Base-by-base conservation (phyloP, 2,888 invertebrate species). In the Silvanus unidentatus region DNA sequence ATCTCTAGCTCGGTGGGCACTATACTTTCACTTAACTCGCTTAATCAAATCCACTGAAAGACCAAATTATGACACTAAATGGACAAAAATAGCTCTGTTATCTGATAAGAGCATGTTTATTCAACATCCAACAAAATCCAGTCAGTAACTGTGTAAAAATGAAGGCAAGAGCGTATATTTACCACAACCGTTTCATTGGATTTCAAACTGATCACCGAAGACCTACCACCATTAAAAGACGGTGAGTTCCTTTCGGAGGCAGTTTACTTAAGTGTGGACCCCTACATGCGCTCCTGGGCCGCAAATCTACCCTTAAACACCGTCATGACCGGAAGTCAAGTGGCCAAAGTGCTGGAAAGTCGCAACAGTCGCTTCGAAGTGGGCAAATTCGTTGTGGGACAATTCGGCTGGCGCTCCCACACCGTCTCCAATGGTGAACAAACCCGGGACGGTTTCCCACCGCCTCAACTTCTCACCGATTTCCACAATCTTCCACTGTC, bases 221-320 rank as follows among this genome's bases (percentile, higher is more conserved):
- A 79, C 44, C 61, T 88, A 30, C 80, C 80, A 1, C 72, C 77
- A 14, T 59, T 86, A 14, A 74, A 79, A 61, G 76, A 83, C 72
- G 84, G 82, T 71, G 82, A 84, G 71, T 77, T 81, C 55, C 69
- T 86, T 40, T 73, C 78, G 1, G 76, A 86, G 72, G 85, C 85
- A 1, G 75, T 80, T 57, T 85, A 76, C 60, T 62, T 85, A 0
- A 84, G 84, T 53, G 82, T 86, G 12, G 87, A 87, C 66, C 86
- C 87, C 1, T 86, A 84, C 49, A 82, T 83, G 80, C 73, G 82
- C 52, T 74, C 75, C 1, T 79, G 77, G 51, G 72, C 76, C 68
- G 69, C 69, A 43, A 69, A 70, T 16, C 52, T 42, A 70, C 45
- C 69, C 68, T 15, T 54, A 56, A 81, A 81, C 2, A 70, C 71